These are phyloP conservation scores for Ondatra zibethicus DNA, from an alignment of 2,113 vertebrate genomes.

Conservation along the genomic window DNA sequence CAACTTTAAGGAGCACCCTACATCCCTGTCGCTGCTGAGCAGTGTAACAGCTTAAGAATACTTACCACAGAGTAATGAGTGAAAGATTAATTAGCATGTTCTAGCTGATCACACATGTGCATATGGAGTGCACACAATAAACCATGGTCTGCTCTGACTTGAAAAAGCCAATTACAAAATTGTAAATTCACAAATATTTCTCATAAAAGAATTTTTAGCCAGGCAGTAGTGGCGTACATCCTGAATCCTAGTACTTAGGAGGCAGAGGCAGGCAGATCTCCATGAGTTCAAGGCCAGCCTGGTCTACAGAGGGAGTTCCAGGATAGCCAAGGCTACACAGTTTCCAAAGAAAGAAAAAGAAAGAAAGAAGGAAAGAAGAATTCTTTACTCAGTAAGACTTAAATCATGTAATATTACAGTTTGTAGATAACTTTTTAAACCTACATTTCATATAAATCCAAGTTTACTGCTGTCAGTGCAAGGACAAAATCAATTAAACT, in stretches of 20 bases:
- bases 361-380: neutral
- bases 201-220: constrained; percentile 21
- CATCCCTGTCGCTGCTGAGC: neutral
- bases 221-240: neutral
- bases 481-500: neutral
- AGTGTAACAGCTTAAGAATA: neutral
- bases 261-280: neutral
- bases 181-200: constrained; percentile 40
- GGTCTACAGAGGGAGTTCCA: neutral
- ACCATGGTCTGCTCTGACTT: neutral
- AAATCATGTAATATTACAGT: constrained; percentile 5
- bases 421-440: constrained; percentile 49
- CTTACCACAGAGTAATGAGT: neutral
- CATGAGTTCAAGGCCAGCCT: neutral
- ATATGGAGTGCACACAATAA: neutral
- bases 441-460: neutral
- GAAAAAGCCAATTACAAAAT: constrained; percentile 25
- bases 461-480: neutral
- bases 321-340: neutral
- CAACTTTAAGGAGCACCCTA: neutral
- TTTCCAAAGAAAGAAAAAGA: neutral
- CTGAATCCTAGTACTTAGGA: neutral
- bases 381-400: neutral
- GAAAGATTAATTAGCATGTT: constrained; percentile 19
- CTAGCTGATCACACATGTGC: neutral